Evolutionary conservation across 37 sponge, comb jelly and placozoan species (phyloP).

Genomic region (Theonella swinhoei): DNA sequence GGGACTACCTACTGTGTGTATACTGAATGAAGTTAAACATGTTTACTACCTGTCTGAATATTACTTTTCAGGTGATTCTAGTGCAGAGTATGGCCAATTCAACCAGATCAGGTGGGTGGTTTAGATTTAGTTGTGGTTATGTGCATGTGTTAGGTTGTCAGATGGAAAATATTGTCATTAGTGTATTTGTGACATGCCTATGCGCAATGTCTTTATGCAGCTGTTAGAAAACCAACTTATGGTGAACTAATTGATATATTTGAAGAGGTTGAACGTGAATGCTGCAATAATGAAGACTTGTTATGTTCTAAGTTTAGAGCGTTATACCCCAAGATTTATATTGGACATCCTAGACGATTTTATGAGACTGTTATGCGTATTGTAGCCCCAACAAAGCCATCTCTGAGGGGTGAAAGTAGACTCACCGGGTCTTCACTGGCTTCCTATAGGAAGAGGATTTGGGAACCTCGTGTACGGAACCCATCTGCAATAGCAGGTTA

Average conservation of each 20-base stretch:
- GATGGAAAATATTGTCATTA: too few species aligned
- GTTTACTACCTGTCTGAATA: neutral
- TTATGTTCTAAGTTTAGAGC: neutral
- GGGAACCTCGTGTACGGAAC: constrained; percentile 12
- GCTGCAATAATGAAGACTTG: too few species aligned
- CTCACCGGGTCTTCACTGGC: constrained; percentile 32
- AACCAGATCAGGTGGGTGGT: too few species aligned
- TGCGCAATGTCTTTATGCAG: too few species aligned
- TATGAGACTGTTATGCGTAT: constrained; percentile 12
- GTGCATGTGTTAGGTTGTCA: neutral
- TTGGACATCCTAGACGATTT: constrained; percentile 23
- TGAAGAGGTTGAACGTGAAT: neutral
- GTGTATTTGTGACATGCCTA: neutral
- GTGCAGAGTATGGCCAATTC: neutral
- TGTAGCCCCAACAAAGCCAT: constrained; percentile 41
- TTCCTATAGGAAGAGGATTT: constrained; percentile 25
- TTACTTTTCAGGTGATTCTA: neutral
- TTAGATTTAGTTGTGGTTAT: too few species aligned
- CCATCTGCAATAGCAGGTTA: neutral
- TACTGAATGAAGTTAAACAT: too few species aligned
- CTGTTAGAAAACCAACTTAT: too few species aligned
- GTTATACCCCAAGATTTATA: constrained; percentile 1
- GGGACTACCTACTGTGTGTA: too few species aligned
- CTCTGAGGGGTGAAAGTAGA: constrained; percentile 17
- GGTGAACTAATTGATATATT: neutral